Evolutionary conservation across 1,140 invertebrate genomes (phyloP).

Genomic region (Brachionus plicatilis): DNA sequence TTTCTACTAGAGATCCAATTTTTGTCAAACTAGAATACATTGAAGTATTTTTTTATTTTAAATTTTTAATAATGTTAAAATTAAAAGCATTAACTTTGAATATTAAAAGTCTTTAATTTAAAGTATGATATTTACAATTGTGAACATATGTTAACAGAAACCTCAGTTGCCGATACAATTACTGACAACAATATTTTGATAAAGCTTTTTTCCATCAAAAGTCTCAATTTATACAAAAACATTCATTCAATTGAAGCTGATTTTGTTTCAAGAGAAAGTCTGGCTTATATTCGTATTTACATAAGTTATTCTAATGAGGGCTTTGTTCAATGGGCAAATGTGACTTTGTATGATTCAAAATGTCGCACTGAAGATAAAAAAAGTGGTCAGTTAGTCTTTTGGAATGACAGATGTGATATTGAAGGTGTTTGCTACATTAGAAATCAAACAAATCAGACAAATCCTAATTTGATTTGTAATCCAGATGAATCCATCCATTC

Average conservation of each 20-base stretch:
- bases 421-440: constrained; percentile 15
- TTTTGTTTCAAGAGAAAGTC: background rate
- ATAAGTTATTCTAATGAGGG: background rate
- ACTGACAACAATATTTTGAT: background rate
- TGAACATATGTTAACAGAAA: background rate
- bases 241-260: background rate
- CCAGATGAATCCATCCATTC: background rate
- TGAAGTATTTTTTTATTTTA: too few relatives aligned
- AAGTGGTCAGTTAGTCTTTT: background rate
- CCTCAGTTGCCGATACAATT: background rate
- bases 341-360: constrained; percentile 24
- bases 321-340: background rate
- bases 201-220: background rate
- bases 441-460: background rate
- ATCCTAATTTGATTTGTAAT: background rate
- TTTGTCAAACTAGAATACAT: background rate
- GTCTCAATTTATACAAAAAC: background rate
- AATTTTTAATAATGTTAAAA: too few relatives aligned
- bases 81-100: too few relatives aligned
- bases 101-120: too few relatives aligned
- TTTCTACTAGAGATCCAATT: constrained; percentile 5
- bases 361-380: background rate
- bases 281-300: background rate
- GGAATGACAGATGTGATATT: constrained; percentile 24
- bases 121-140: background rate